phyloP scores from a whole-genome alignment of 2,888 invertebrate genomes.

The Idaea biselata region DNA sequence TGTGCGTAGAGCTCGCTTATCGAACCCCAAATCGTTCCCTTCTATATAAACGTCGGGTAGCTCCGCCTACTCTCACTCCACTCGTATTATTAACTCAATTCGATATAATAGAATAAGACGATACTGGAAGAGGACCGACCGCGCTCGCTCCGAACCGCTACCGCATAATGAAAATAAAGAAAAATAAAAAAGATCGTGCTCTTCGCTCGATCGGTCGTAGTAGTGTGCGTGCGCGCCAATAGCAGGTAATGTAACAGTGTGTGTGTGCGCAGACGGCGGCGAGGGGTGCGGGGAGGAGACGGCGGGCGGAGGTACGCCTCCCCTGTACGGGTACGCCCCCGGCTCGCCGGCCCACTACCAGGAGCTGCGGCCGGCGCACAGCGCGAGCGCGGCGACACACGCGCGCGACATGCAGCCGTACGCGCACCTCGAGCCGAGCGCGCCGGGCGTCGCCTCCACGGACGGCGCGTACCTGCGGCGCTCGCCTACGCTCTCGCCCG shows the following conservation, averaged over 20 bases:
- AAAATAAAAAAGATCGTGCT: background rate
- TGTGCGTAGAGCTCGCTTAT: too few relatives aligned
- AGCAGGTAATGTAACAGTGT: conserved; percentile 16
- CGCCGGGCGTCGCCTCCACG: conserved; percentile 26
- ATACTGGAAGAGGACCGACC: background rate
- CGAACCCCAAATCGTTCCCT: too few relatives aligned
- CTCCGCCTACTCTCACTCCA: background rate
- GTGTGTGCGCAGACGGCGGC: conserved; percentile 50
- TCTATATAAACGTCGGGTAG: background rate
- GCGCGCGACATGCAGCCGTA: conserved; percentile 73
- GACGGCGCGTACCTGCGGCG: conserved; percentile 52
- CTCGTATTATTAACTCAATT: background rate
- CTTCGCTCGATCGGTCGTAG: background rate
- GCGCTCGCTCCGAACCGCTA: background rate
- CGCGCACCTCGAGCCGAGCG: conserved; percentile 66
- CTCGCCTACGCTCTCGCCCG: conserved; percentile 61
- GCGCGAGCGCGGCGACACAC: conserved; percentile 51
- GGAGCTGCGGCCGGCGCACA: conserved; percentile 66
- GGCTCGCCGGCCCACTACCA: conserved; percentile 66
- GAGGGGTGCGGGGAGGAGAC: conserved; percentile 40
- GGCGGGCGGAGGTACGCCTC: conserved; percentile 64
- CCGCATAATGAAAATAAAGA: background rate
- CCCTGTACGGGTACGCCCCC: conserved; percentile 66
- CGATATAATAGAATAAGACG: background rate
- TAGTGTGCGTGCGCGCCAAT: background rate